Conservation (phyloP, 1,140 invertebrate genomes). For the Temnothorax nylanderi region DNA sequence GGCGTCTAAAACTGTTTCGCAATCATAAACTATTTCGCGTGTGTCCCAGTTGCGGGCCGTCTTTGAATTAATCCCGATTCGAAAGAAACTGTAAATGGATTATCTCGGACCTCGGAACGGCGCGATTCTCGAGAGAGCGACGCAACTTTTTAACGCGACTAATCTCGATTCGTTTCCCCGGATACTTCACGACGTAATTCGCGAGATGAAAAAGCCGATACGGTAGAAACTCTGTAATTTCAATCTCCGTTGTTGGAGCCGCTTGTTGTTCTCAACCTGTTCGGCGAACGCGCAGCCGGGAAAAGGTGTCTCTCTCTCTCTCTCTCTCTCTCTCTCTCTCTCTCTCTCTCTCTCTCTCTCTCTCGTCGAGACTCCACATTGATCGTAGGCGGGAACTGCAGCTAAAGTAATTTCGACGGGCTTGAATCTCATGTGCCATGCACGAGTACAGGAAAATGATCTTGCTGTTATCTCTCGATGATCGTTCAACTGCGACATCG, state of each 20-base stretch:
- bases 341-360: too few species aligned
- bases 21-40: not conserved
- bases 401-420: not conserved
- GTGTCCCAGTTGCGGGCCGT: not conserved
- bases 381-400: not conserved
- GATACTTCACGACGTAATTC: slow-evolving; percentile 3
- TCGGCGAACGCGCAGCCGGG: not conserved
- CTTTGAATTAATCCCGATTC: slow-evolving; percentile 32
- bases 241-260: slow-evolving; percentile 2
- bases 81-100: slow-evolving; percentile 18
- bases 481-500: not conserved
- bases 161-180: not conserved
- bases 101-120: not conserved
- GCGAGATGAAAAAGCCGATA: slow-evolving; percentile 37
- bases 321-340: too few species aligned
- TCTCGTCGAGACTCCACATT: not conserved
- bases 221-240: slow-evolving; percentile 24
- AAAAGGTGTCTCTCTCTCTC: not conserved
- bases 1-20: not conserved
- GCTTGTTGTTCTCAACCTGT: not conserved
- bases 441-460: not conserved
- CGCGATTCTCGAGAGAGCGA: not conserved
- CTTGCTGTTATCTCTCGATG: not conserved
- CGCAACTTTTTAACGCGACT: slow-evolving; percentile 21
- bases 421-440: not conserved